Base-by-base conservation (phyloP, 1,140 invertebrate genomes). In the Drosophila pallidifrons region DNA sequence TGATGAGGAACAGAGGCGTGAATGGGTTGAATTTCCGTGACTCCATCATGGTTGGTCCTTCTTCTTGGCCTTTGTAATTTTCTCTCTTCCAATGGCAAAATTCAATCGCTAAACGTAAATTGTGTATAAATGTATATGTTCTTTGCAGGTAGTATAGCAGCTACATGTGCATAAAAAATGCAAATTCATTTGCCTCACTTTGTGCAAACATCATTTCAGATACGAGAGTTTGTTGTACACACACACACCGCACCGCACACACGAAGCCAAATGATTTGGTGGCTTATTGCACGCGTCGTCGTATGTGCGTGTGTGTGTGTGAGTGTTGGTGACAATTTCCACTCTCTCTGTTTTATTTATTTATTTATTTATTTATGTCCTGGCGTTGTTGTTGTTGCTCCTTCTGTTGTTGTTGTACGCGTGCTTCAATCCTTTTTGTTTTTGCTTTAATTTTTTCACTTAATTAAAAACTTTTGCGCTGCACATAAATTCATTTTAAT, bases 401-500 rank as follows among this genome's bases (percentile, higher is more conserved):
- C 7, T 32, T 49, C 20, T 25, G 20, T 25, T 10, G 47, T 51
- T 52, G 49, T 32, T 52, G 25, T n/a, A 52, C 51, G 28, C 28
- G 25, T 43, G 32, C 57, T 69, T 46, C 28, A 73, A 58, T 60
- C 38, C 59, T 72, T 70, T 54, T 79, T 83, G 82, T 79, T 77
- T 71, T 68, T 79, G 61, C 41, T 71, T 75, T 58, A 75, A 57
- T 75, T 78, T 79, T 88, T 89, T 88, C 81, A 89, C 83, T 87
- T 87, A 87, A 87, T 87, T 87, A 87, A 87, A 87, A 87, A 87
- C 83, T 87, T 88, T 82, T 77, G 47, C 70, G 77, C 73, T 75
- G 83, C 83, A 88, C 82, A 88, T 88, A 87, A 87, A 87, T 87
- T 87, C 83, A 87, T 87, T 87, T 87, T 82, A 87, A 87, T 83